Conservation (phyloP, 2,888 invertebrate genomes). For the Patella depressa region DNA sequence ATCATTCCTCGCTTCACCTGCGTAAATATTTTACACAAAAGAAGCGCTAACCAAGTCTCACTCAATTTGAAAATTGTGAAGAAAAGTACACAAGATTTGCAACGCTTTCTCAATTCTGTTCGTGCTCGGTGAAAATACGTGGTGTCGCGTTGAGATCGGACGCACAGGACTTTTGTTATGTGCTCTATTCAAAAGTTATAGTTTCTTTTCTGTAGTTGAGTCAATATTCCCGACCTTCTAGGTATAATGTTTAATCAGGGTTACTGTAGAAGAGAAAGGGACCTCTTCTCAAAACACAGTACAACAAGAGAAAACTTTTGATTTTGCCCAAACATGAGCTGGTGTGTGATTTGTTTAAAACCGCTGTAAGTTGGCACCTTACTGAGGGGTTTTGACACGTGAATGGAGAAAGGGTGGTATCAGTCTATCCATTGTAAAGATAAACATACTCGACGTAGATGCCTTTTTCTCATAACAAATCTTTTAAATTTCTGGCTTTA, state of each 20-base stretch:
- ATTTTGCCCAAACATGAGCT: constrained; percentile 26
- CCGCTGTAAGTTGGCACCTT: constrained; percentile 23
- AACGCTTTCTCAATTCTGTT: constrained; percentile 15
- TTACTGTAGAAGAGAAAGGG: constrained; percentile 3
- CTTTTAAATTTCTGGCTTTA: constrained; percentile 10
- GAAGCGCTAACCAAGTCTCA: constrained; percentile 14
- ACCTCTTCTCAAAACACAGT: constrained; percentile 18
- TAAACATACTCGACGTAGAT: constrained; percentile 18
- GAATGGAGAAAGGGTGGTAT: constrained; percentile 19
- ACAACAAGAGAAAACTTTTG: constrained; percentile 22
- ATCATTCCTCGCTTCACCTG: constrained; percentile 26
- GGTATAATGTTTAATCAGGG: constrained; percentile 7
- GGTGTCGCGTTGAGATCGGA: constrained; percentile 17
- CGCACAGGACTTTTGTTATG: constrained; percentile 21
- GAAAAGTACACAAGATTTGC: constrained; percentile 24
- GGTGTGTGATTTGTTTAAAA: constrained; percentile 26
- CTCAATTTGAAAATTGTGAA: constrained; percentile 21
- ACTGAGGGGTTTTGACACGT: constrained; percentile 21
- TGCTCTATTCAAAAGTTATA: constrained; percentile 23
- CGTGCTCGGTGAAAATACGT: constrained; percentile 13
- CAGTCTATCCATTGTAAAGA: constrained; percentile 13
- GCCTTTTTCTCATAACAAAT: constrained; percentile 13
- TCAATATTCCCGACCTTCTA: constrained; percentile 9
- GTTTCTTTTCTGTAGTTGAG: constrained; percentile 17
- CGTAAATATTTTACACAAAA: constrained; percentile 26